A percentile compares a stretch with the other conserved stretches of the same genome.
phyloP scores from a whole-genome alignment of 23 tunicate genomes.

The Ciona savignyi region DNA sequence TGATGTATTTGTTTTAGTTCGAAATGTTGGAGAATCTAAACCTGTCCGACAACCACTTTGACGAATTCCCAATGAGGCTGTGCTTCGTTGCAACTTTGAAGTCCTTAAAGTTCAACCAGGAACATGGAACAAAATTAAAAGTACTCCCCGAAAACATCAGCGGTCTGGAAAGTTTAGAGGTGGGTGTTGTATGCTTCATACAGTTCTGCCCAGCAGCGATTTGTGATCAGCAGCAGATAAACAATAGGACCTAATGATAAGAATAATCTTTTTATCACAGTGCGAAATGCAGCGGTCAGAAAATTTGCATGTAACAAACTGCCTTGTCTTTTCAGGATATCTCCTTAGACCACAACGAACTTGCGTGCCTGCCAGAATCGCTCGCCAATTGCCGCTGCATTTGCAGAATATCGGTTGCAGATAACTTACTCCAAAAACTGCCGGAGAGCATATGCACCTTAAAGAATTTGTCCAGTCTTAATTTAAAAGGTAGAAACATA shows the following conservation, averaged over 20 bases:
- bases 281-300: too few relatives aligned
- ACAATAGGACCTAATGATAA: too few relatives aligned
- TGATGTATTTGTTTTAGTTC: constrained; percentile 13
- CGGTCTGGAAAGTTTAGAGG: neutral
- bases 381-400: neutral
- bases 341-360: neutral
- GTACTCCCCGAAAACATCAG: constrained; percentile 22
- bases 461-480: neutral
- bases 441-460: neutral
- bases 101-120: constrained; percentile 18
- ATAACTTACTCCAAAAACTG: neutral
- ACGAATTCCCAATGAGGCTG: constrained; percentile 38
- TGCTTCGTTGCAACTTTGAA: constrained; percentile 22
- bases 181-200: too few relatives aligned
- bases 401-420: neutral
- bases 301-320: too few relatives aligned
- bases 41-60: constrained; percentile 47
- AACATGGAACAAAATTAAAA: constrained; percentile 19
- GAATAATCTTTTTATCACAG: too few relatives aligned
- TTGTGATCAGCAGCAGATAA: too few relatives aligned
- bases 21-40: constrained; percentile 24
- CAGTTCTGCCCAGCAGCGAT: too few relatives aligned
- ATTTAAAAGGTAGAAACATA: neutral
- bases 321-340: too few relatives aligned
- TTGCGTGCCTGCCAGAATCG: neutral